These are phyloP conservation scores for Chrysochloris asiatica DNA, from an alignment of 2,113 vertebrate genomes.

Conservation along the genomic window DNA sequence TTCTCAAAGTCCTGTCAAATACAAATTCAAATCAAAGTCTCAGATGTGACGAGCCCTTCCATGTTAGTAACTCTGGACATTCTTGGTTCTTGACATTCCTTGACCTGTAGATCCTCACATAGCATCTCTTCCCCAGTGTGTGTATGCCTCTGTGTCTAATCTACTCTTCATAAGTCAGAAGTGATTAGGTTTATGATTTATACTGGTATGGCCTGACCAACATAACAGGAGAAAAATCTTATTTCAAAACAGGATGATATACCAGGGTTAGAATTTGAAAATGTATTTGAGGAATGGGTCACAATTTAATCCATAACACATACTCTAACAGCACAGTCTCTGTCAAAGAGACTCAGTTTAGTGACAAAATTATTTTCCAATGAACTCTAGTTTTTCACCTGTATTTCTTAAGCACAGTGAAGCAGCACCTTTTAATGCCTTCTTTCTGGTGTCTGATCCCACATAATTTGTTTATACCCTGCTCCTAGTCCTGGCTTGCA, in stretches of 20 bases:
- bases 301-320: background rate
- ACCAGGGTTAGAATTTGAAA: background rate
- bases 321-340: background rate
- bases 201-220: no score
- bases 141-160: background rate
- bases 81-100: no score
- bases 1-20: background rate
- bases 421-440: no score
- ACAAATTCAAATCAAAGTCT: background rate
- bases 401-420: fast-evolving
- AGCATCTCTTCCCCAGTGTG: background rate
- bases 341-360: background rate
- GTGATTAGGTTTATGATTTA: background rate
- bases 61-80: background rate
- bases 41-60: background rate
- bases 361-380: background rate
- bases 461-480: background rate
- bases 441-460: background rate
- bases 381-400: background rate
- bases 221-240: no score
- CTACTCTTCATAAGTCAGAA: background rate
- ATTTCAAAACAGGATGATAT: background rate
- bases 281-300: background rate
- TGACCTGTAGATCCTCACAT: background rate
- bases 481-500: background rate